Percentiles rank a stretch among this genome's conserved stretches.
These are phyloP conservation scores for Dendrophyllia cribrosa DNA, from an alignment of 64 coral and sea anemone species.

Conservation along the genomic window DNA sequence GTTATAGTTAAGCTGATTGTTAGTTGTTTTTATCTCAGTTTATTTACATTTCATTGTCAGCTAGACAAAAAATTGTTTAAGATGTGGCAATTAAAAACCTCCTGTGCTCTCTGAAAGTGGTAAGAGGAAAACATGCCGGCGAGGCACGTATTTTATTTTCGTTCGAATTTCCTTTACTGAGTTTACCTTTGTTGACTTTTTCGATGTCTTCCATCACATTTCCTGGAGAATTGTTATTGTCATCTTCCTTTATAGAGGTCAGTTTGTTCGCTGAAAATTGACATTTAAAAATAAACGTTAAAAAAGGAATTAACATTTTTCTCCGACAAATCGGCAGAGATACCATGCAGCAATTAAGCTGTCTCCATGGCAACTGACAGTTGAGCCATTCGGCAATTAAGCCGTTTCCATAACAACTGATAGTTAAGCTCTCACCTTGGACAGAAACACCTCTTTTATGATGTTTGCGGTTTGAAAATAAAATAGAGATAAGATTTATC, in stretches of 20 bases:
- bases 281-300: not conserved
- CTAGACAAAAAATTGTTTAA: not conserved
- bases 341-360: not conserved
- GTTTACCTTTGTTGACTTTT: conserved; percentile 40
- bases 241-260: not conserved
- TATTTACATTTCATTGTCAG: not conserved
- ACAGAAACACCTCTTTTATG: not conserved
- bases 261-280: not conserved
- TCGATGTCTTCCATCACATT: conserved; percentile 11
- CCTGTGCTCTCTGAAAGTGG: not conserved
- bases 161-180: not conserved
- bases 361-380: too few relatives aligned
- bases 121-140: not conserved
- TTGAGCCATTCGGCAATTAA: not conserved
- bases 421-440: not conserved
- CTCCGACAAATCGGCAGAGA: not conserved
- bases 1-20: not conserved
- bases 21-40: not conserved
- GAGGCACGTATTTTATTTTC: not conserved
- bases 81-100: not conserved
- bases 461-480: conserved; percentile 25
- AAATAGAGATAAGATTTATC: not conserved
- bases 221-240: not conserved
- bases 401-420: too few relatives aligned
- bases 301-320: not conserved